Conservation (phyloP, 2,113 vertebrate species). For the Columba janthina region DNA sequence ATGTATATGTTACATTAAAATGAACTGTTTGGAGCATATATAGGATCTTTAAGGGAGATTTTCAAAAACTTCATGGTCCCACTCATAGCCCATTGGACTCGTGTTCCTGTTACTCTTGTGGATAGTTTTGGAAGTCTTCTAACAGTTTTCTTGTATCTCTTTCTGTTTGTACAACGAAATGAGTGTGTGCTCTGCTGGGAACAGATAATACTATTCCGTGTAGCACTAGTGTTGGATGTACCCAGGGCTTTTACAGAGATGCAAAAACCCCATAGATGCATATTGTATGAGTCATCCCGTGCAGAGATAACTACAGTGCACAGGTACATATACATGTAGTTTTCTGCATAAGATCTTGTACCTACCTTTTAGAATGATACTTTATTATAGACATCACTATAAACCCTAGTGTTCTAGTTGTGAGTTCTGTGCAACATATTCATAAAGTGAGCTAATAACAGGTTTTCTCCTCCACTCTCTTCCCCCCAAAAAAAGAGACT, state of each 20-base stretch:
- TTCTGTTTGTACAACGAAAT: not conserved
- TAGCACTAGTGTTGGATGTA: not conserved
- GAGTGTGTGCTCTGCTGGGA: not conserved
- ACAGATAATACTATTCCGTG: not conserved
- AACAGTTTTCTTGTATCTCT: not conserved
- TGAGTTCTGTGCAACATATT: not conserved
- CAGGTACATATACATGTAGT: not conserved
- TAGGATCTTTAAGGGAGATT: not conserved
- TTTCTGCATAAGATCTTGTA: not conserved
- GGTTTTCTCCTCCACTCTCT: not conserved
- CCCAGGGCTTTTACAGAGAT: not conserved
- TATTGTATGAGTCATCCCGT: not conserved
- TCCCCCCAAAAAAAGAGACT: not conserved
- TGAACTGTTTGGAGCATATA: not conserved
- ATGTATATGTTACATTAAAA: not conserved
- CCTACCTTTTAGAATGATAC: not conserved
- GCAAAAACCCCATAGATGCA: not conserved
- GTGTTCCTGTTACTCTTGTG: not conserved
- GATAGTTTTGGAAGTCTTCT: not conserved
- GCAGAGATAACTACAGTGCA: not conserved
- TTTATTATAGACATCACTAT: not conserved
- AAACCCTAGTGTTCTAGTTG: not conserved
- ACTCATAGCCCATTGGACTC: not conserved
- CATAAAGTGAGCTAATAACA: not conserved
- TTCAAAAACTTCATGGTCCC: not conserved